Base-by-base conservation (phyloP, 2,888 invertebrate species). In the Zeuzera pyrina region DNA sequence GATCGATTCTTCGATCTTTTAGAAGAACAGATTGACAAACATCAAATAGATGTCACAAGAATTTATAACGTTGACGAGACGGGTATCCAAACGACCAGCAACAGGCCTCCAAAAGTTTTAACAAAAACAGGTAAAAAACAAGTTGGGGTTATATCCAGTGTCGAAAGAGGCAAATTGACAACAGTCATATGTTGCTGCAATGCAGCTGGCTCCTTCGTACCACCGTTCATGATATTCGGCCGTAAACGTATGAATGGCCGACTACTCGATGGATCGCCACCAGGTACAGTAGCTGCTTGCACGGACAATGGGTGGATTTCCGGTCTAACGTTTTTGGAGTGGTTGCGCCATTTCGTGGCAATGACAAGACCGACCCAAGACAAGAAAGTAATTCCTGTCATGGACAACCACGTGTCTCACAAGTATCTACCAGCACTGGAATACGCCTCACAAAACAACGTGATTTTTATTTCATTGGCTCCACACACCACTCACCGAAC, bases 161-260 rank as follows among this genome's bases (percentile, higher is more conserved):
- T 31, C 14, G 52, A 54, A 39, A 23, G 48, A 29, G 47, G 51
- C 15, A 39, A 47, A 38, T 12, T 34, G 3, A 45, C 45, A n/a
- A 45, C 43, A 3, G 30, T 44, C 2, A 35, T 47, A 8, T 45
- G 46, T 26, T 47, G 42, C 24, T 49, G 46, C 30, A 49, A 42
- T 38, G 44, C 44, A 24, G 39, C 48, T 28, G 53, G 52, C 3
- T 33, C 42, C 8, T 57, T 52, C 39, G 28, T 57, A 14, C 53
- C 57, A 31, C 54, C 56, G 8, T 50, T 49, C 38, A 32, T 61
- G 24, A 55, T 60, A 27, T 62, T 58, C 43, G 47, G 42, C 1
- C 31, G 56, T 33, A 57, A 59, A 40, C 38, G 47, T 32, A 54
- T 57, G 52, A 30, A 27, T 4, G 21, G 30, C 12, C 23, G 39